Percentiles rank a stretch among this genome's conserved stretches.
phyloP scores from a whole-genome alignment of 2,797 vertebrate species.

The Falco columbarius region DNA sequence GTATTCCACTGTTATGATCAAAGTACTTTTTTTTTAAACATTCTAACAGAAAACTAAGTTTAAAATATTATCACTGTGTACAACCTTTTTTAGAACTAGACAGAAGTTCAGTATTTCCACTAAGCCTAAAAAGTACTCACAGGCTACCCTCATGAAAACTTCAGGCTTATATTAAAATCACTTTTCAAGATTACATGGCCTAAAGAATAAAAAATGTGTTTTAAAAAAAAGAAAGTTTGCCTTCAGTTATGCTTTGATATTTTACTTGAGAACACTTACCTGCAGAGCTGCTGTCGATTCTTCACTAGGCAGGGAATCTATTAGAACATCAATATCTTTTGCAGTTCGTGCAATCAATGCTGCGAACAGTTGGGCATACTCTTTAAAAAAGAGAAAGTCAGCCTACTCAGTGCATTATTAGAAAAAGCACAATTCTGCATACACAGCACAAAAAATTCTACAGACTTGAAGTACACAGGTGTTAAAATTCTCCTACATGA shows the following conservation, averaged over 20 bases:
- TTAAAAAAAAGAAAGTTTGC: not conserved
- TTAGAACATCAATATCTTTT: slow-evolving; percentile 96
- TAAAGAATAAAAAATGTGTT: not conserved
- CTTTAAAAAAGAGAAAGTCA: slow-evolving; percentile 69
- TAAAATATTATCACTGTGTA: not conserved
- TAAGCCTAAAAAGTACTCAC: not conserved
- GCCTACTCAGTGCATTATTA: not conserved
- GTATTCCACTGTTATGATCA: not conserved
- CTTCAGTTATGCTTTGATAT: not conserved
- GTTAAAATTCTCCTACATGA: not conserved
- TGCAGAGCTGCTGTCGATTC: slow-evolving; percentile 96
- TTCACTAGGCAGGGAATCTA: slow-evolving; percentile 96
- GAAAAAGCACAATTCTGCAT: not conserved
- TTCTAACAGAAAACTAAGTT: not conserved
- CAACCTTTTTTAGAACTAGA: not conserved
- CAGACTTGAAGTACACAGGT: not conserved
- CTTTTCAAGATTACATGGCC: not conserved
- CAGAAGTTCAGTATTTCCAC: not conserved
- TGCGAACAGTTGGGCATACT: slow-evolving; percentile 98
- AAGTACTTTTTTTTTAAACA: not conserved
- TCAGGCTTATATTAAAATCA: not conserved
- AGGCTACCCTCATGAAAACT: not conserved
- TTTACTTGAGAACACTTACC: slow-evolving; percentile 73
- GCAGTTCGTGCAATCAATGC: slow-evolving; percentile 95
- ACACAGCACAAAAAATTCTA: not conserved